Evolutionary conservation across 2,113 vertebrate species (phyloP).

Genomic region (Nerophis ophidion): DNA sequence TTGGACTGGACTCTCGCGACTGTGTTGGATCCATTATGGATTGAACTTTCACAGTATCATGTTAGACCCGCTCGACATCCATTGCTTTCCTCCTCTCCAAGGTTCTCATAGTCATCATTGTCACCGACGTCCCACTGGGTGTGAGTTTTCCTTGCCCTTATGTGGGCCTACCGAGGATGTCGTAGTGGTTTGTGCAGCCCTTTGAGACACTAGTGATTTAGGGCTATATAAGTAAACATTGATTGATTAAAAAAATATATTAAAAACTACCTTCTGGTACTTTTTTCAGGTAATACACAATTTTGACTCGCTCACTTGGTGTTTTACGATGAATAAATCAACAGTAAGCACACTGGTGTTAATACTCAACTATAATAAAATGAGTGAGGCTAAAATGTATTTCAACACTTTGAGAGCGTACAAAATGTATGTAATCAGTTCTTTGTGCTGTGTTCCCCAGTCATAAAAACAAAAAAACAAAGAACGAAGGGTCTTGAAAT

Average conservation of each 20-base stretch:
- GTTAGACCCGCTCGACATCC: too few species aligned
- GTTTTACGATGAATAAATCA: neutral
- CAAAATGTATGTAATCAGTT: slow-evolving; percentile 14
- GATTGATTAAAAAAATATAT: neutral
- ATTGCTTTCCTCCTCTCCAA: too few species aligned
- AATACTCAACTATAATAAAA: neutral
- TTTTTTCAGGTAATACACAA: neutral
- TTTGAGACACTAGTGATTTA: too few species aligned
- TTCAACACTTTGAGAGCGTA: slow-evolving; percentile 10
- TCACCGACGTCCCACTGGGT: too few species aligned
- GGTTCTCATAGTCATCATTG: too few species aligned
- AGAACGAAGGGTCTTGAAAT: slow-evolving; percentile 5
- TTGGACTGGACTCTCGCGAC: too few species aligned
- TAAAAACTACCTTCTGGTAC: neutral
- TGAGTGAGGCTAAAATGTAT: slow-evolving; percentile 27
- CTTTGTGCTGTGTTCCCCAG: slow-evolving; percentile 9
- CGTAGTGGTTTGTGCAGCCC: too few species aligned
- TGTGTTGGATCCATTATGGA: too few species aligned
- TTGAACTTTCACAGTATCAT: too few species aligned
- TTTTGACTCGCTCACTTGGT: neutral
- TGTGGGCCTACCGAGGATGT: too few species aligned
- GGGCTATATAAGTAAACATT: too few species aligned
- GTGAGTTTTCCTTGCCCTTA: too few species aligned
- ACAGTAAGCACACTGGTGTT: neutral
- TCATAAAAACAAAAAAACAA: slow-evolving; percentile 11